These are phyloP conservation scores for Daphoenositta chrysoptera DNA, from an alignment of 2,113 vertebrate genomes.

Conservation along the genomic window DNA sequence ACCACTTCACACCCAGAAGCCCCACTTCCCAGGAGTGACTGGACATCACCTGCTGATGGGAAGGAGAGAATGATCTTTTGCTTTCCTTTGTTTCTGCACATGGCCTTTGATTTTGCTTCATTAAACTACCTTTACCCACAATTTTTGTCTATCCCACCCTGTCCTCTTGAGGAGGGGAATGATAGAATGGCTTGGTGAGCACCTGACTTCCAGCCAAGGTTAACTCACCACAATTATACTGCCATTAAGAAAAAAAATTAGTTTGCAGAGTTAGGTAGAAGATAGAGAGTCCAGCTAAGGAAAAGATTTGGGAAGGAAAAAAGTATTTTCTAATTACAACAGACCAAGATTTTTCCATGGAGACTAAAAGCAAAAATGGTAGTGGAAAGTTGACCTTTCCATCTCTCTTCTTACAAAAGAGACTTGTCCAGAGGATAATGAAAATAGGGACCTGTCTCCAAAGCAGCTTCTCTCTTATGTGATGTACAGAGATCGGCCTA, in stretches of 20 bases:
- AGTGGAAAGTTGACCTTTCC: neutral
- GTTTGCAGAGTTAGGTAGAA: neutral
- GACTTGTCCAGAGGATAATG: neutral
- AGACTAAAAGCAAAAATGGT: neutral
- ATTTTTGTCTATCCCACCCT: neutral
- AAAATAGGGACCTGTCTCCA: neutral
- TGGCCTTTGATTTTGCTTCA: neutral
- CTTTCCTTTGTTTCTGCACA: neutral
- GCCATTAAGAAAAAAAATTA: accelerated
- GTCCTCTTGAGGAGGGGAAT: neutral
- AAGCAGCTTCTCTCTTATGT: neutral
- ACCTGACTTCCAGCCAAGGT: neutral
- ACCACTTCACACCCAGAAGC: neutral
- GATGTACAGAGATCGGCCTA: neutral
- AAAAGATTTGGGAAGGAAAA: neutral
- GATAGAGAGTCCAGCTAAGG: neutral
- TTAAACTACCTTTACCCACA: neutral
- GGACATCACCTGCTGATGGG: neutral
- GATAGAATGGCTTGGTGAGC: neutral
- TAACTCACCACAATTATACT: neutral
- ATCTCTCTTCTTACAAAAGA: neutral
- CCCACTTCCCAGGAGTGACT: neutral
- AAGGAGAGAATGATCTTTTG: neutral
- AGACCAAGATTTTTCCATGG: neutral
- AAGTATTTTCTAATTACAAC: neutral